Evolutionary conservation across 2,888 invertebrate species (phyloP).

Genomic region (Drosophila diplacantha): DNA sequence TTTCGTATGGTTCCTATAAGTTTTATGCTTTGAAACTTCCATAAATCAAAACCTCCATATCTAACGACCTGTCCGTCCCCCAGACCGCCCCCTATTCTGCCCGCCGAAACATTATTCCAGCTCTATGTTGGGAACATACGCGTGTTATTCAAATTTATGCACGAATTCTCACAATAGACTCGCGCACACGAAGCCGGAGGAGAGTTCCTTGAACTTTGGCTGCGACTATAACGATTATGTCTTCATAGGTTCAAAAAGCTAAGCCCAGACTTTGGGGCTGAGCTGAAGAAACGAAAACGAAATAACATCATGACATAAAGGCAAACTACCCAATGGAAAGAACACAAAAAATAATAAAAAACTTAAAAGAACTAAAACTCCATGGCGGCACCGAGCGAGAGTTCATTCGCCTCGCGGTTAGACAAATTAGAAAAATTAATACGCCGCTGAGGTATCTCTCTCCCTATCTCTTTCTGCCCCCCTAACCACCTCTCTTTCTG

Average conservation of each 20-base stretch:
- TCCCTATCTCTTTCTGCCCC: background rate
- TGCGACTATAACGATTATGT: constrained; percentile 65
- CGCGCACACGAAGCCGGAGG: constrained; percentile 29
- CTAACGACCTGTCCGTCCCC: constrained; percentile 26
- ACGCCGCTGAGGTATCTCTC: constrained; percentile 53
- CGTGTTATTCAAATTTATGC: constrained; percentile 61
- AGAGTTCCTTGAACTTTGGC: constrained; percentile 65
- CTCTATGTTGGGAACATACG: constrained; percentile 25
- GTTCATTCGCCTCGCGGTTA: constrained; percentile 65
- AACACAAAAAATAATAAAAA: constrained; percentile 26
- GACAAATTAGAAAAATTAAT: constrained; percentile 72
- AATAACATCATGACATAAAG: constrained; percentile 66
- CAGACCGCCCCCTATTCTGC: background rate
- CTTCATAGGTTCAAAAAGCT: constrained; percentile 57
- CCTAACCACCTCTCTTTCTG: constrained; percentile 2
- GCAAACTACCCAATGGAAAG: constrained; percentile 33
- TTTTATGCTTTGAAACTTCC: constrained; percentile 51
- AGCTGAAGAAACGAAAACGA: constrained; percentile 60
- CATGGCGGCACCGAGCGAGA: constrained; percentile 47
- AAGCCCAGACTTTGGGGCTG: constrained; percentile 45
- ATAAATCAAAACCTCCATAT: constrained; percentile 49
- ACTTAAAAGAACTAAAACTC: constrained; percentile 33
- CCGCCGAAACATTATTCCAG: constrained; percentile 10
- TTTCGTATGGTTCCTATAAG: constrained; percentile 47
- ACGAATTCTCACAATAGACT: constrained; percentile 63